phyloP scores from a whole-genome alignment of 1,140 invertebrate species.

The Tetragonula clypearis region DNA sequence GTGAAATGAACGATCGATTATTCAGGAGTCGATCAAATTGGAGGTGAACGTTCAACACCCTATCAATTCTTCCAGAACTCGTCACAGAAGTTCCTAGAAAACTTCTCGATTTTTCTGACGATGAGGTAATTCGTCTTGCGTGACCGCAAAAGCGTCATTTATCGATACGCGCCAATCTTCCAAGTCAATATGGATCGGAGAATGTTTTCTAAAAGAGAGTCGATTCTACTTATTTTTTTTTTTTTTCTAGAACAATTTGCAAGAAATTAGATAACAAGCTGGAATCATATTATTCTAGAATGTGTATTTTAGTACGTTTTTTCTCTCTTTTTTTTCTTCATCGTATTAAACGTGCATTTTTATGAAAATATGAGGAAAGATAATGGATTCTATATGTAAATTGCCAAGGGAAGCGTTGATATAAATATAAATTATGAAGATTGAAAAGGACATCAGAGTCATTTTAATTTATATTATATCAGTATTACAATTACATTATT shows the following conservation, averaged over 20 bases:
- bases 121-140: no score
- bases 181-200: neutral
- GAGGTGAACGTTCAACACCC: no score
- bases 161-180: neutral
- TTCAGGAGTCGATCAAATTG: no score
- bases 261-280: neutral
- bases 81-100: no score
- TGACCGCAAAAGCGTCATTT: neutral
- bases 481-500: neutral
- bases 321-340: no score
- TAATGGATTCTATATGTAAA: neutral
- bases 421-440: neutral
- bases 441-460: neutral
- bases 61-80: no score
- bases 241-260: neutral
- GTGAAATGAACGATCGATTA: neutral
- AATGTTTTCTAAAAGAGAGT: neutral
- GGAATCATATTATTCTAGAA: neutral
- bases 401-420: neutral
- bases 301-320: neutral
- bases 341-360: neutral
- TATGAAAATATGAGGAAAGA: neutral
- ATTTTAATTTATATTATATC: neutral
- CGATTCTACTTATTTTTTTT: neutral
- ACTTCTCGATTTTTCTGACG: no score